These are phyloP conservation scores for Enoplosus armatus DNA, from an alignment of 2,797 vertebrate genomes.

Conservation along the genomic window DNA sequence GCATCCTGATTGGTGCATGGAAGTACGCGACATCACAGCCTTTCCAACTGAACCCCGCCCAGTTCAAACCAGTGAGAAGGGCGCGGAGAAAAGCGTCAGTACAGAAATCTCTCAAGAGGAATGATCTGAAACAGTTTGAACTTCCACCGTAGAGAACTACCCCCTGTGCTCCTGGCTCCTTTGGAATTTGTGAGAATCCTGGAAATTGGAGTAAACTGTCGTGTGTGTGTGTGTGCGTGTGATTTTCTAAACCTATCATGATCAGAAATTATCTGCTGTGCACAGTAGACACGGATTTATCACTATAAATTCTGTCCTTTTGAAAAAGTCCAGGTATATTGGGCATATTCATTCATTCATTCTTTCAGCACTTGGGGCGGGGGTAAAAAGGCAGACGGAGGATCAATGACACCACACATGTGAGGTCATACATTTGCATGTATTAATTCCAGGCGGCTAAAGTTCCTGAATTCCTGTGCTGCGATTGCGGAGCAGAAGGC, in stretches of 20 bases:
- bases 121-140: background rate
- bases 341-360: constrained; percentile 28
- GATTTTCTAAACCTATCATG: constrained; percentile 12
- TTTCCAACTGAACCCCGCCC: background rate
- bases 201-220: constrained; percentile 10
- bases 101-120: background rate
- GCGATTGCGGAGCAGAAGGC: constrained; percentile 64
- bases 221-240: too few relatives aligned
- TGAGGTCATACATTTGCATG: constrained; percentile 64
- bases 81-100: background rate
- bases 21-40: background rate
- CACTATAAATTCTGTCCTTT: constrained; percentile 18
- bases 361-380: constrained; percentile 21
- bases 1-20: background rate
- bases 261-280: constrained; percentile 15
- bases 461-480: constrained; percentile 59
- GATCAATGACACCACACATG: constrained; percentile 48
- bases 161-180: constrained; percentile 9
- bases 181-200: constrained; percentile 37
- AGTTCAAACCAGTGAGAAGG: background rate
- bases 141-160: background rate
- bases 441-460: constrained; percentile 46
- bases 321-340: background rate
- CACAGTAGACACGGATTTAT: constrained; percentile 12
- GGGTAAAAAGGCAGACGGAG: background rate